Percentiles rank a stretch among this genome's conserved stretches.
These are phyloP conservation scores for Plutella xylostella DNA, from an alignment of 2,888 invertebrate genomes.

Conservation along the genomic window DNA sequence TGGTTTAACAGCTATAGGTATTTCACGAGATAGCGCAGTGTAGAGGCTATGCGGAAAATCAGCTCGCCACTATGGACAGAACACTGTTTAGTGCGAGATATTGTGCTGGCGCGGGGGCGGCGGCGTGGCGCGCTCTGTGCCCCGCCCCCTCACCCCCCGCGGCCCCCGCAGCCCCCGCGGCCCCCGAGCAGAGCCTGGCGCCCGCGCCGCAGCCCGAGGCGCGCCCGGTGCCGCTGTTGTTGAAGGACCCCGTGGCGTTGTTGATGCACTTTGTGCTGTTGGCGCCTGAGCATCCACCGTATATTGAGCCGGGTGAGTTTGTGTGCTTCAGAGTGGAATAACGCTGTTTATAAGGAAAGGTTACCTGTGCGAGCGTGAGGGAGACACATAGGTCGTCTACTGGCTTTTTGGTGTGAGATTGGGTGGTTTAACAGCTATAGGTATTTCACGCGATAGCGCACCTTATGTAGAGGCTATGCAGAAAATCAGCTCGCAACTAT, in stretches of 20 bases:
- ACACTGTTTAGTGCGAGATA: too few relatives aligned
- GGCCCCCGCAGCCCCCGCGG: slow-evolving; percentile 43
- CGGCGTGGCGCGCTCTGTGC: slow-evolving; percentile 30
- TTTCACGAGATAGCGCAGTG: slow-evolving; percentile 89
- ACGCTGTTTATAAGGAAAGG: too few relatives aligned
- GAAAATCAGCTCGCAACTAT: too few relatives aligned
- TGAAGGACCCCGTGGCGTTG: slow-evolving; percentile 88
- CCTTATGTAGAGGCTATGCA: too few relatives aligned
- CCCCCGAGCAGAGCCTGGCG: too few relatives aligned
- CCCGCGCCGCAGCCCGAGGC: slow-evolving; percentile 35
- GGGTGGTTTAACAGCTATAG: slow-evolving; percentile 89
- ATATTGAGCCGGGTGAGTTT: slow-evolving; percentile 80
- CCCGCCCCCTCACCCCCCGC: slow-evolving; percentile 20
- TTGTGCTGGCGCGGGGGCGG: slow-evolving; percentile 35
- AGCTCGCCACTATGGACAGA: too few relatives aligned
- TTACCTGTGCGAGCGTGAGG: too few relatives aligned
- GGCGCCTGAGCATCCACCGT: slow-evolving; percentile 80
- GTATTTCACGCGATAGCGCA: slow-evolving; percentile 90
- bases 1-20: slow-evolving; percentile 90
- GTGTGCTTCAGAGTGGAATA: too few relatives aligned
- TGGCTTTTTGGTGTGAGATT: slow-evolving; percentile 89
- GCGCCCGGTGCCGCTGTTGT: slow-evolving; percentile 79
- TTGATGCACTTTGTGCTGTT: slow-evolving; percentile 88
- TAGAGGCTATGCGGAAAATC: too few relatives aligned
- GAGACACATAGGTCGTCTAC: slow-evolving; percentile 53